phyloP scores from a whole-genome alignment of 1,140 invertebrate genomes.

The Drosophila melanica region DNA sequence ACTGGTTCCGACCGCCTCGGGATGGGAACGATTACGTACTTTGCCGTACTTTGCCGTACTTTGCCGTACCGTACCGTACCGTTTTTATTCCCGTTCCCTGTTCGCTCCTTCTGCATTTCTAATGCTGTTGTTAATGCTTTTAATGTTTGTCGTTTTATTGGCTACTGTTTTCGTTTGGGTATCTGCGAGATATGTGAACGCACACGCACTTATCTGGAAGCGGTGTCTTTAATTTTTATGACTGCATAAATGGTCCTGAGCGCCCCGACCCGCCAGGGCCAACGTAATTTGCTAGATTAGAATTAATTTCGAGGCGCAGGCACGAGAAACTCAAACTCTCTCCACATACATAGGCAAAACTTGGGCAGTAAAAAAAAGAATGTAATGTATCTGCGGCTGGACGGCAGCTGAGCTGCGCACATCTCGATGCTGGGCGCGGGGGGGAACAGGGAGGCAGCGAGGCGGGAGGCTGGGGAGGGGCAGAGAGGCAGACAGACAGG shows the following conservation, averaged over 20 bases:
- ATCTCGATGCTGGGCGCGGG: neutral
- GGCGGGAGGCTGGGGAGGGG: conserved; percentile 12
- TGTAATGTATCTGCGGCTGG: conserved; percentile 54
- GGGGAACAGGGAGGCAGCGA: neutral
- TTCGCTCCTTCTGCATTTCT: conserved; percentile 51
- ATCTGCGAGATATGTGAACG: conserved; percentile 61
- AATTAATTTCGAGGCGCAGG: conserved; percentile 70
- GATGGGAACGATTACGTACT: neutral
- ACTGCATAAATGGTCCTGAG: conserved; percentile 72
- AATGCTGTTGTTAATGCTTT: conserved; percentile 77
- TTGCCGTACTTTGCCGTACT: no score
- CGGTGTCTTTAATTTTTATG: conserved; percentile 78
- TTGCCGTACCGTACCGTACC: neutral
- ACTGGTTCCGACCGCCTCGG: neutral
- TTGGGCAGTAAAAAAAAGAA: conserved; percentile 58
- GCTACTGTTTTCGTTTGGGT: conserved; percentile 46
- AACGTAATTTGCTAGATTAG: conserved; percentile 78
- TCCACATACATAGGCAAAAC: conserved; percentile 47
- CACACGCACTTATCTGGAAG: conserved; percentile 65
- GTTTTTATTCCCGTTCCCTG: neutral
- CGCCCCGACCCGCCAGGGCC: neutral
- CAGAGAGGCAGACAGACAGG: conserved; percentile 23
- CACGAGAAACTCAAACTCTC: conserved; percentile 20
- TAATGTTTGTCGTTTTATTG: conserved; percentile 72
- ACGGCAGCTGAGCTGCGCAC: conserved; percentile 2